Evolutionary conservation across 2,888 invertebrate genomes (phyloP), one percentile per base, ranked within the genome.

Genomic region (Sepiola atlantica): DNA sequence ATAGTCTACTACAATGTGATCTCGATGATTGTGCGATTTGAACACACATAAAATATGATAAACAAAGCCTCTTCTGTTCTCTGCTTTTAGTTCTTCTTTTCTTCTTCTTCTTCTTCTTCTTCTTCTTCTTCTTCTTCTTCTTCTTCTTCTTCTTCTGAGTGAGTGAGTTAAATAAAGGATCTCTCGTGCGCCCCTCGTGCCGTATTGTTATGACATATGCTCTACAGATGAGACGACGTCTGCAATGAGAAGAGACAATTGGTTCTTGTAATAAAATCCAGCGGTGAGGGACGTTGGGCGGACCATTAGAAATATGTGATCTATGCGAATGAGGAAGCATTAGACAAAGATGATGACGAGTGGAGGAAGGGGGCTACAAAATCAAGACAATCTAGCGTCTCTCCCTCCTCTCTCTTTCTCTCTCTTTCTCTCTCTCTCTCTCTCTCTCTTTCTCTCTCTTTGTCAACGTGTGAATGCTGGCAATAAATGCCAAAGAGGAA

Each of bases 141-240:
- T 4, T 57, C 57, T 57, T 21, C 4, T 21, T 57, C 57, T 77
- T 77, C 77, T 77, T 77, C 77, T n/a, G n/a, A 77, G 77, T n/a
- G n/a, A 77, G 77, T n/a, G n/a, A 45, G 2, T 45, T 45, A 77
- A 77, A 77, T 77, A n/a, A 10, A 77, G 77, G 77, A 77, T 77
- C n/a, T 77, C 77, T 77, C n/a, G 45, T 45, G 45, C 45, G 2
- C 45, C n/a, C n/a, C n/a, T 77, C 18, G 14, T 77, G 77, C n/a
- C 77, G n/a, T n/a, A n/a, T 77, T 77, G n/a, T 77, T 77, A 77
- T 77, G 77, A 77, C 77, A 77, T 77, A n/a, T 77, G 77, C 77
- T 16, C n/a, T n/a, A 77, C 77, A 77, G 77, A n/a, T 77, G 77
- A 77, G 77, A n/a, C 18, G 77, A n/a, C 18, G 77, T 4, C 77